Evolutionary conservation across 2,113 vertebrate species (phyloP).

Genomic region (Carassius carassius): DNA sequence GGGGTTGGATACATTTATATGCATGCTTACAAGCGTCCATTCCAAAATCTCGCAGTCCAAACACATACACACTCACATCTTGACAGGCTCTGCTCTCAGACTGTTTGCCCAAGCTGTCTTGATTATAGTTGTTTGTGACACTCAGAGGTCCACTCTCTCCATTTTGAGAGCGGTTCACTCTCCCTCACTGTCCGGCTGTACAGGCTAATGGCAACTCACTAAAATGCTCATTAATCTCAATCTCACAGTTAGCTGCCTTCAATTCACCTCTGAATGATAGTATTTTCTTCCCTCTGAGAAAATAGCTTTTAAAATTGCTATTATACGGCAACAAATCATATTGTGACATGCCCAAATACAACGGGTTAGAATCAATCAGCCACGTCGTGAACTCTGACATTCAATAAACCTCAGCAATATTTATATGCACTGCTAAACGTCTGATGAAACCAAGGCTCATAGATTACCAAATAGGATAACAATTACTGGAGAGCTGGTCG

Average conservation of each 20-base stretch:
- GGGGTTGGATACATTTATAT: background rate
- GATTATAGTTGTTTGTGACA: slow-evolving; percentile 60
- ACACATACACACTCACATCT: slow-evolving; percentile 51
- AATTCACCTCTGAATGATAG: slow-evolving; percentile 65
- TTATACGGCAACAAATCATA: slow-evolving; percentile 75
- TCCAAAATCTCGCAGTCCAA: background rate
- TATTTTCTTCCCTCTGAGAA: slow-evolving; percentile 68
- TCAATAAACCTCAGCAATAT: slow-evolving; percentile 73
- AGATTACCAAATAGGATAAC: slow-evolving; percentile 70
- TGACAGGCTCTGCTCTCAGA: slow-evolving; percentile 43
- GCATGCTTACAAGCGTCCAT: slow-evolving; percentile 3
- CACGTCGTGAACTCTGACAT: slow-evolving; percentile 73
- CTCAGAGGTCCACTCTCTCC: slow-evolving; percentile 54
- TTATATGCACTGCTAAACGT: slow-evolving; percentile 63
- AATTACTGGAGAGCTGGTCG: slow-evolving; percentile 62
- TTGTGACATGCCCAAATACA: slow-evolving; percentile 64
- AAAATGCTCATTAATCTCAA: slow-evolving; percentile 78
- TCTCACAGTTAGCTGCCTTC: slow-evolving; percentile 64
- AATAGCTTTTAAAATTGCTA: slow-evolving; percentile 75
- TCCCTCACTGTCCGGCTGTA: slow-evolving; percentile 62
- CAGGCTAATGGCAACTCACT: slow-evolving; percentile 63
- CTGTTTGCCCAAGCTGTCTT: slow-evolving; percentile 62
- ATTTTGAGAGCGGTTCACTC: slow-evolving; percentile 59
- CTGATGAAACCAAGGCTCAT: slow-evolving; percentile 63
- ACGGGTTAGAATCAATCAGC: slow-evolving; percentile 74